These are phyloP conservation scores for Caenorhabditis auriculariae DNA, from an alignment of 2,888 invertebrate genomes.

Conservation along the genomic window DNA sequence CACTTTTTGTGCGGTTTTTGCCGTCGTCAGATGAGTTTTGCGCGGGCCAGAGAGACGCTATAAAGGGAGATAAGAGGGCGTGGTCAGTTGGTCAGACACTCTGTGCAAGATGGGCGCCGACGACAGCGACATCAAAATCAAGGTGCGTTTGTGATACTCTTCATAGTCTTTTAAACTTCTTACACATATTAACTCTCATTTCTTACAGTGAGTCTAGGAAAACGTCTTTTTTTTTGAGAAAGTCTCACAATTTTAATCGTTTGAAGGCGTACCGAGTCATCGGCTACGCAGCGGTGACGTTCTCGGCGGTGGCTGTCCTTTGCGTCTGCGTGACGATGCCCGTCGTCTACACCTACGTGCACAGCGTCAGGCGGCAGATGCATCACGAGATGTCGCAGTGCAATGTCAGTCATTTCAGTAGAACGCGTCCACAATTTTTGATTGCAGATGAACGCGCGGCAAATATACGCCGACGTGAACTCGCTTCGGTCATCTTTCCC, in stretches of 20 bases:
- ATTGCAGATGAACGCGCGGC: conserved; percentile 15
- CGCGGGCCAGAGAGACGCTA: no score
- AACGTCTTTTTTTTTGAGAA: neutral
- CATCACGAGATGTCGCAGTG: conserved; percentile 32
- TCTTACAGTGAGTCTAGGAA: neutral
- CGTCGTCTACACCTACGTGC: conserved; percentile 35
- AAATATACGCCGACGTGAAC: conserved; percentile 26
- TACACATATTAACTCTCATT: neutral
- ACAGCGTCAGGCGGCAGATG: conserved; percentile 37
- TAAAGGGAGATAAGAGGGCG: no score
- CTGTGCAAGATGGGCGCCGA: no score
- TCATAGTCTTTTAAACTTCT: neutral
- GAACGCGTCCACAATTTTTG: neutral
- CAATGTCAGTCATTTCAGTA: conserved; percentile 10
- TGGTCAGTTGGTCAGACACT: no score
- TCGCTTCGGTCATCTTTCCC: conserved; percentile 13
- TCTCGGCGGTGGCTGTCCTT: conserved; percentile 34
- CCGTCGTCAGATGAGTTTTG: no score
- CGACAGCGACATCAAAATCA: no score
- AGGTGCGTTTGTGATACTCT: conserved; percentile 14
- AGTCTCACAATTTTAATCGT: neutral
- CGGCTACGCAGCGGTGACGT: conserved; percentile 40
- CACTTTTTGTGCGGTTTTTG: no score
- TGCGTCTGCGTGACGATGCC: conserved; percentile 40
- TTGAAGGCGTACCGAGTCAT: conserved; percentile 39